Evolutionary conservation across 2,797 vertebrate species (phyloP).

Genomic region (Peromyscus melanophrys): DNA sequence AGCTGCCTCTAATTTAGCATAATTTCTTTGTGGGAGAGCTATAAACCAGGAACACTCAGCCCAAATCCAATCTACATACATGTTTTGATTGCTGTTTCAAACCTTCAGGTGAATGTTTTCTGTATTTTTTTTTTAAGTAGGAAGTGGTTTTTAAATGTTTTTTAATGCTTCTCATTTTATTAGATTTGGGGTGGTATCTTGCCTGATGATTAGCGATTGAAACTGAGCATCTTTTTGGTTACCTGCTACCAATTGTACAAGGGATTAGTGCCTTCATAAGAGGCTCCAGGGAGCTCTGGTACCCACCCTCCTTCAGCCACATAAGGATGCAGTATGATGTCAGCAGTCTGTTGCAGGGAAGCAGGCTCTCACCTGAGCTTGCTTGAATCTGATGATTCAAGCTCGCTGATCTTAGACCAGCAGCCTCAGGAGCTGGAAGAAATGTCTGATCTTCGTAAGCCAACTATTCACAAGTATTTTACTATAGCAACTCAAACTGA

Average conservation of each 20-base stretch:
- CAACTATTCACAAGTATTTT: background rate
- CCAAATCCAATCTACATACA: background rate
- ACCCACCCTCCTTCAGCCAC: no score
- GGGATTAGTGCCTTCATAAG: background rate
- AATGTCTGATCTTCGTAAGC: background rate
- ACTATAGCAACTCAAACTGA: background rate
- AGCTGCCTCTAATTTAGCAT: slow-evolving; percentile 23
- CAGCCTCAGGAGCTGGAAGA: background rate
- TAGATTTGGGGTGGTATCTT: background rate
- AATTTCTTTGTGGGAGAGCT: slow-evolving; percentile 39
- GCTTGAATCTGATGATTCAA: background rate
- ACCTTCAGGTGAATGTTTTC: background rate
- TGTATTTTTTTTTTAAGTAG: background rate
- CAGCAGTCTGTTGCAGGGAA: background rate
- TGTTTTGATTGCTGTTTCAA: slow-evolving; percentile 15
- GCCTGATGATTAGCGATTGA: background rate
- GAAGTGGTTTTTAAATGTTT: background rate
- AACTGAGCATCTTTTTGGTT: background rate
- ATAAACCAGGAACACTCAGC: background rate
- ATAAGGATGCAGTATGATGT: background rate
- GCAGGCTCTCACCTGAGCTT: background rate
- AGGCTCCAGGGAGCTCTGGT: background rate
- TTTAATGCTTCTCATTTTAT: background rate
- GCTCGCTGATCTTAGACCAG: background rate
- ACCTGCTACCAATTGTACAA: background rate